Evolutionary conservation across 2,888 invertebrate species (phyloP).

Genomic region (Lissocephala sabroskyi): DNA sequence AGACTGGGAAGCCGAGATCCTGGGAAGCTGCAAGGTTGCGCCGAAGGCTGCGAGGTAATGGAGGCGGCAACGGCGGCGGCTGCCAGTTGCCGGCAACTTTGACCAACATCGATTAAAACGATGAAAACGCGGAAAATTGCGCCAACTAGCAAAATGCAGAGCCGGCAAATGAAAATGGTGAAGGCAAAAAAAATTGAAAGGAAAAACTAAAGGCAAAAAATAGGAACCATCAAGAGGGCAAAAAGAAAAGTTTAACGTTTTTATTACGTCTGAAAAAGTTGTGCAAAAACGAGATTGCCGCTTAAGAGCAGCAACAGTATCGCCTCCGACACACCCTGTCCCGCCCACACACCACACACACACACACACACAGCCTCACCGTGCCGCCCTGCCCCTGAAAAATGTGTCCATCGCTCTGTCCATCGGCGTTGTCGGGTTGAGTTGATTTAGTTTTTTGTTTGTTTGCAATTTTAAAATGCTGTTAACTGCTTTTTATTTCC

Average conservation of each 20-base stretch:
- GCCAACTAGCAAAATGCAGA: slow-evolving; percentile 60
- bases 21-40: too few relatives aligned
- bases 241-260: slow-evolving; percentile 52
- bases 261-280: slow-evolving; percentile 61
- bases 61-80: too few relatives aligned
- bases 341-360: not conserved
- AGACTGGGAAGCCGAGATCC: too few relatives aligned
- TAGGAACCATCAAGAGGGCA: too few relatives aligned
- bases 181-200: slow-evolving; percentile 17
- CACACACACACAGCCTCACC: not conserved
- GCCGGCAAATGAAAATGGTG: slow-evolving; percentile 56
- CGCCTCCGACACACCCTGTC: too few relatives aligned
- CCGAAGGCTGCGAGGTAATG: too few relatives aligned
- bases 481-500: slow-evolving; percentile 29
- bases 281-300: slow-evolving; percentile 61
- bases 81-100: slow-evolving; percentile 35
- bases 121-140: slow-evolving; percentile 65
- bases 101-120: slow-evolving; percentile 64
- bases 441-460: slow-evolving; percentile 49
- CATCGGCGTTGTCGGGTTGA: slow-evolving; percentile 4
- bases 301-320: slow-evolving; percentile 54
- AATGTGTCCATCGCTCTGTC: not conserved
- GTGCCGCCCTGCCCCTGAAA: too few relatives aligned
- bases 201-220: not conserved
- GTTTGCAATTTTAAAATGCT: slow-evolving; percentile 49